phyloP scores from a whole-genome alignment of 2,888 invertebrate species.

The Ophion costatus region DNA sequence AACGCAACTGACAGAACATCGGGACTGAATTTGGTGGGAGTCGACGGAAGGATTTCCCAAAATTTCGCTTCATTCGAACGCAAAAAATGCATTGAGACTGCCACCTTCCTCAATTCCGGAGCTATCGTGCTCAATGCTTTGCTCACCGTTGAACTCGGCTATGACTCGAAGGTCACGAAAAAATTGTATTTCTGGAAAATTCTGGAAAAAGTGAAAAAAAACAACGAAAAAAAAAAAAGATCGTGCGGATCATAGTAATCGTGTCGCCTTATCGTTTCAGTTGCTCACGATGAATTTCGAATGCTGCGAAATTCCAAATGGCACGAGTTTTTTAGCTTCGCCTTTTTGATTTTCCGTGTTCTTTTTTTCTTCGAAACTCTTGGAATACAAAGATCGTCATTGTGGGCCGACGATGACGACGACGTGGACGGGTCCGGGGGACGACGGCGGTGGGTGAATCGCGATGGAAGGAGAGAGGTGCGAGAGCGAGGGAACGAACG shows the following conservation, averaged over 20 bases:
- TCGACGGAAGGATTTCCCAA: too few relatives aligned
- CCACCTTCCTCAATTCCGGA: too few relatives aligned
- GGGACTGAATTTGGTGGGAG: too few relatives aligned
- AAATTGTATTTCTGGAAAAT: neutral
- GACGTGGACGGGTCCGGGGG: conserved; percentile 7
- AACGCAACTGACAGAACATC: neutral
- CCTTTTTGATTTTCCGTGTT: neutral
- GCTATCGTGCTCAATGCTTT: too few relatives aligned
- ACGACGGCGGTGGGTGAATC: conserved; percentile 29
- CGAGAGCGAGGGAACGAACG: conserved; percentile 53
- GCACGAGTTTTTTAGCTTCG: neutral
- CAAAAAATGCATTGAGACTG: too few relatives aligned
- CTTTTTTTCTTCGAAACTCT: neutral
- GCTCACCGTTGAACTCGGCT: too few relatives aligned
- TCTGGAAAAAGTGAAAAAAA: neutral
- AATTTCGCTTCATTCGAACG: too few relatives aligned
- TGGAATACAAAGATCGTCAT: conserved; percentile 18
- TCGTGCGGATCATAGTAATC: too few relatives aligned
- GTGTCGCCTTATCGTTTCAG: neutral
- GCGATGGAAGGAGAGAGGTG: conserved; percentile 45
- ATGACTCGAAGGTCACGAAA: too few relatives aligned
- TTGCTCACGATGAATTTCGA: neutral
- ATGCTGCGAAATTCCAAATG: too few relatives aligned
- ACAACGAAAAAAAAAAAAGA: neutral
- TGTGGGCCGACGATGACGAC: conserved; percentile 17